Percentiles rank a stretch among this genome's conserved stretches.
phyloP scores from a whole-genome alignment of 2,113 vertebrate genomes.

The Centrocercus urophasianus region DNA sequence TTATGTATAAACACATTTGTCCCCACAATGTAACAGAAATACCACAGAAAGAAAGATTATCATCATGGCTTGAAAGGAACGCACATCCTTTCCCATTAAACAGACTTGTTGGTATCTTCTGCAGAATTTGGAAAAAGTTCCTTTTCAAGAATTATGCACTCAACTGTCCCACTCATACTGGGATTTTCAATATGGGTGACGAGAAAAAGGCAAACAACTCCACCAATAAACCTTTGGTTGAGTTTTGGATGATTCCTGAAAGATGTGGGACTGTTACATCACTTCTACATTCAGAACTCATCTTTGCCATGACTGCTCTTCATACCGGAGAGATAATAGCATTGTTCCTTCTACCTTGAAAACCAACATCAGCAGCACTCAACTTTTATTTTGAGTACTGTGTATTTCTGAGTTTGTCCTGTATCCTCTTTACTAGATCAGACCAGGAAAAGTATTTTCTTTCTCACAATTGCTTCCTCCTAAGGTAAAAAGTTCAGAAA shows the following conservation, averaged over 20 bases:
- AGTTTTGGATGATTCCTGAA: neutral
- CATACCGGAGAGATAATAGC: neutral
- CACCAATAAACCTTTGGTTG: neutral
- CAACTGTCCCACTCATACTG: neutral
- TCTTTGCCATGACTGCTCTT: neutral
- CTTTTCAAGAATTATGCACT: neutral
- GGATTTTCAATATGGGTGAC: neutral
- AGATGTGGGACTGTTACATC: neutral
- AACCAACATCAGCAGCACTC: neutral
- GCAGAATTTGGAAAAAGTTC: neutral
- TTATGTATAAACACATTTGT: neutral
- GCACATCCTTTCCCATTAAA: neutral
- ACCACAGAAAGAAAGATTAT: neutral
- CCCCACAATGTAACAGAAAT: neutral
- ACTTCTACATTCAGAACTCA: neutral
- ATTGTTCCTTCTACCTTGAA: neutral
- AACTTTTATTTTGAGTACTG: neutral
- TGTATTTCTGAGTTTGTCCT: neutral
- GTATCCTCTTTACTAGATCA: neutral
- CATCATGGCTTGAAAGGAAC: neutral
- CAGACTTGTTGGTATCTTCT: neutral
- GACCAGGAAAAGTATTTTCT: neutral
- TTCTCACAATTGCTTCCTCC: neutral
- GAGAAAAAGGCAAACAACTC: neutral
- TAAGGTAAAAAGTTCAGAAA: slow-evolving; percentile 29